Evolutionary conservation across 1,140 invertebrate species (phyloP), one percentile per base, ranked within the genome.

Genomic region (Propsilocerus akamusi): DNA sequence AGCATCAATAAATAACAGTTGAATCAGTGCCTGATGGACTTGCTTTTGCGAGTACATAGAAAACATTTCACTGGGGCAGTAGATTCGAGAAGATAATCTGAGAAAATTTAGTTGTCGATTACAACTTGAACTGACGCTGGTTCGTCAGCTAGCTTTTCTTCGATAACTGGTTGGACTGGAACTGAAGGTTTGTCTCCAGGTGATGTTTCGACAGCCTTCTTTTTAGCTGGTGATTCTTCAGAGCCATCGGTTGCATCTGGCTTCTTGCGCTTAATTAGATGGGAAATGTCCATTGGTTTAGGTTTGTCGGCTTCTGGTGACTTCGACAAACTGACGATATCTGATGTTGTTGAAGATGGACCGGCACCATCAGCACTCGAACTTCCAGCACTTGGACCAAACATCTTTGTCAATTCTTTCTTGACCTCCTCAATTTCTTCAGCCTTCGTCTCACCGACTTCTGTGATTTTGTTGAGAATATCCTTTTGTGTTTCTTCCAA

Each of bases 401-500:
- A 41, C 4, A 41, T 7, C 22, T 41, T 41, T 41, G 17, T 17
- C 14, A 41, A 41, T 41, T 41, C 34, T 6, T 17, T 14, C 10
- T 41, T 41, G 11, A 41, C 14, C 17, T 41, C 8, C 2, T 41
- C 34, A 20, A 41, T 20, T 41, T 41, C 34, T 5, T 41, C 34
- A 41, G 34, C 34, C 34, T 63, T 61, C 32, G 58, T 63, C 41
- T 65, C 63, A 52, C 63, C 63, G 34, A 65, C 63, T 56, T 65
- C 63, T 32, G 57, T 56, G n/a, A 65, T 65, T 52, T 65, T 65
- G 14, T 58, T 60, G 51, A 58, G 25, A 46, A 65, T 65, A 49
- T 64, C 63, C 37, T 64, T 59, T 25, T 57, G 58, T 14, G 63
- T 64, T 49, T 64, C 63, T 49, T 64, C 63, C 55, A 64, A 49